Percentiles rank a stretch among this genome's conserved stretches.
Conservation (phyloP, 64 coral and sea anemone genomes). For the Actinia equina region DNA sequence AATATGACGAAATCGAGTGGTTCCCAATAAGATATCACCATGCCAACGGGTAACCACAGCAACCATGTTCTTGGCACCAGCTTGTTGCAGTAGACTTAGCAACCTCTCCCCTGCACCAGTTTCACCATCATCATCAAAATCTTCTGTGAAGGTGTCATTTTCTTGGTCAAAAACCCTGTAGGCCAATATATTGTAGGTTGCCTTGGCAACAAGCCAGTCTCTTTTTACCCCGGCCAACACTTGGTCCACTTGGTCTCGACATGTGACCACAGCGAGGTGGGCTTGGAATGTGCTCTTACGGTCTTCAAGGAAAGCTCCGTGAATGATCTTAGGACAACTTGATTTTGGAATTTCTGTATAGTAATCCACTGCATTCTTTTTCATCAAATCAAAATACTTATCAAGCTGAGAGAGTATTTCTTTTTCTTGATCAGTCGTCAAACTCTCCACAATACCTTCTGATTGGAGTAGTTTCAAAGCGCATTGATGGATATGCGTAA, state of each 20-base stretch:
- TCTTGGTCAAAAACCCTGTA: constrained; percentile 11
- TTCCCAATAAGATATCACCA: neutral
- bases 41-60: constrained; percentile 2
- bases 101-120: neutral
- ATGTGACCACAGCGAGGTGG: neutral
- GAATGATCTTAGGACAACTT: neutral
- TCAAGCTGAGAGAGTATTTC: neutral
- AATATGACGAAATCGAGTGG: neutral
- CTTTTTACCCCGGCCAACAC: neutral
- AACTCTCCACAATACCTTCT: constrained; percentile 31
- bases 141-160: neutral
- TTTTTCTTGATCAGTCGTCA: neutral
- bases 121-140: constrained; percentile 2
- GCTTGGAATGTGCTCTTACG: constrained; percentile 7
- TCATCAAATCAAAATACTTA: neutral
- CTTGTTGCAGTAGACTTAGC: neutral
- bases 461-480: constrained; percentile 50
- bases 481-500: neutral
- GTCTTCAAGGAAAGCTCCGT: neutral
- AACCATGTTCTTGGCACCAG: neutral
- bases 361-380: neutral
- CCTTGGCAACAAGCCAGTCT: neutral
- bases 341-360: neutral
- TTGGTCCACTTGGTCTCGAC: neutral
- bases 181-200: neutral